Evolutionary conservation across 2,888 invertebrate genomes (phyloP), one percentile per base, ranked within the genome.

Genomic region (Unio pictorum): DNA sequence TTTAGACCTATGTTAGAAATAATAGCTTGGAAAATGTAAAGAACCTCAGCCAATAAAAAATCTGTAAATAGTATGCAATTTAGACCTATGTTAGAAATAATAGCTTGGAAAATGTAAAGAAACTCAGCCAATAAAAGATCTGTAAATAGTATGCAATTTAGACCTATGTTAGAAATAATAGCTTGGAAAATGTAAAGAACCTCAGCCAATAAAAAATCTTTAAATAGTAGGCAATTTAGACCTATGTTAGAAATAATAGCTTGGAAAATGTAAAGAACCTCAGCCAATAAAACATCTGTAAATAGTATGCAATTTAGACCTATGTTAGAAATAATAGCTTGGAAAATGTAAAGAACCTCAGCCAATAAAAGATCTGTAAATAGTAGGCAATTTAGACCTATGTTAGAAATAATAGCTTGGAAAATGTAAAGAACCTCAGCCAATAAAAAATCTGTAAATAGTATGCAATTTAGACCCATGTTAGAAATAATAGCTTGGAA

Each of bases 271-370:
- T 45, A 11, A 45, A 45, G 15, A 11, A 0, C 15, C 15, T 45
- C 45, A 45, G 15, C 45, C 45, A 45, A 45, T 45, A 15, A 56
- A 66, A 68, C 64, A 55, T 59, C 64, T 56, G 55, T 64, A 60
- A 68, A 64, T 23, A 65, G 55, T 65, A 64, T 26, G 65, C 58
- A 66, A 68, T 56, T 68, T n/a, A n/a, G n/a, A n/a, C n/a, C n/a
- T n/a, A n/a, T n/a, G n/a, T n/a, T n/a, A n/a, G n/a, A n/a, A 11
- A 15, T 45, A 2, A 15, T 15, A 45, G 11, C 45, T 45, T 45
- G 34, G 15, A 11, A 0, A n/a, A n/a, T n/a, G n/a, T n/a, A n/a
- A n/a, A n/a, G n/a, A n/a, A n/a, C 15, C 15, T 45, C 45, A 15
- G 15, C 45, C 15, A 45, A 45, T 45, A 15, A 56, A 66, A 68